phyloP scores from a whole-genome alignment of 1,140 invertebrate genomes.

The Adelges cooleyi region DNA sequence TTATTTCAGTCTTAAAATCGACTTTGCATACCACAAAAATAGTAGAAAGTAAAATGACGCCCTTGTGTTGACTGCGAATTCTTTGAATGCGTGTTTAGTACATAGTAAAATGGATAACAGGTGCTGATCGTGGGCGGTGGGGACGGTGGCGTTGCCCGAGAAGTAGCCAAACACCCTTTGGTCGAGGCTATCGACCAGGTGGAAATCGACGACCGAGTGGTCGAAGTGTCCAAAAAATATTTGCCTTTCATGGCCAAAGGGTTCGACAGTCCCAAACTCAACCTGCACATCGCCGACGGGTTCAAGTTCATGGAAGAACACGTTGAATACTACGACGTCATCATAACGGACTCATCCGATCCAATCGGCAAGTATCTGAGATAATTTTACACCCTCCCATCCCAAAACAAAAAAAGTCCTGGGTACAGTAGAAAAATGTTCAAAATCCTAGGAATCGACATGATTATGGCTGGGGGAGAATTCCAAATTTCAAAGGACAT shows the following conservation, averaged over 20 bases:
- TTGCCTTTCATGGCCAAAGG: constrained; percentile 82
- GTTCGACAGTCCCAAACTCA: constrained; percentile 72
- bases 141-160: constrained; percentile 90
- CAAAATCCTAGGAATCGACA: too few species aligned
- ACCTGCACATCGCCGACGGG: constrained; percentile 79
- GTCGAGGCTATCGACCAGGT: constrained; percentile 83
- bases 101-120: too few species aligned
- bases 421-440: too few species aligned
- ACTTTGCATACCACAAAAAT: too few species aligned
- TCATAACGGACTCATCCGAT: constrained; percentile 97
- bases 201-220: constrained; percentile 86
- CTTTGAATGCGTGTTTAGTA: too few species aligned
- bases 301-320: constrained; percentile 89
- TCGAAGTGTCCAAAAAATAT: constrained; percentile 83
- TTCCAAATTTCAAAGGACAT: too few species aligned
- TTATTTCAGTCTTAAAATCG: too few species aligned
- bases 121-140: constrained; percentile 95
- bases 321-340: constrained; percentile 81
- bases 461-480: too few species aligned
- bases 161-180: constrained; percentile 82
- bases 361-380: constrained; percentile 65
- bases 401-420: too few species aligned
- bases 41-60: too few species aligned
- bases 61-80: too few species aligned
- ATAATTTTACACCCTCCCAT: too few species aligned